A percentile compares a stretch with the other conserved stretches of the same genome.
These are phyloP conservation scores for Mercenaria mercenaria DNA, from an alignment of 1,140 invertebrate genomes.

Conservation along the genomic window DNA sequence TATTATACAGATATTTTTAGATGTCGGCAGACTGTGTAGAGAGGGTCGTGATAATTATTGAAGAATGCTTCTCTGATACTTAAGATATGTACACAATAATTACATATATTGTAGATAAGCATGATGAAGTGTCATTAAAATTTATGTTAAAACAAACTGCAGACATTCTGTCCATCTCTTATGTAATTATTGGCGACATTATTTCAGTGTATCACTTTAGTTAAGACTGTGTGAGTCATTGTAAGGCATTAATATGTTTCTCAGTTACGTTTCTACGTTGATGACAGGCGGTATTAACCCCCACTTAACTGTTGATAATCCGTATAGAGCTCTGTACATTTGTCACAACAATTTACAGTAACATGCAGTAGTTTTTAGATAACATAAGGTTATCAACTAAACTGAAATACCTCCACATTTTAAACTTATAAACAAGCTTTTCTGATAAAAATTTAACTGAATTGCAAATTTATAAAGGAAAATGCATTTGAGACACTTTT, in stretches of 20 bases:
- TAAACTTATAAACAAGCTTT: not conserved
- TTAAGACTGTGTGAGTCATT: not conserved
- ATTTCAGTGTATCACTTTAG: not conserved
- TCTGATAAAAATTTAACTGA: too few species aligned
- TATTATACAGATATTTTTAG: too few species aligned
- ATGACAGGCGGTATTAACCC: slow-evolving; percentile 53
- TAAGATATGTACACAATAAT: too few species aligned
- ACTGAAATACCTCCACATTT: not conserved
- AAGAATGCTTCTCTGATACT: too few species aligned
- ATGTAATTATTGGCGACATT: not conserved
- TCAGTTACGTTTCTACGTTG: not conserved
- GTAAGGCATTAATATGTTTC: slow-evolving; percentile 16
- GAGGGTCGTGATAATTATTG: too few species aligned
- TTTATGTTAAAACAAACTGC: not conserved
- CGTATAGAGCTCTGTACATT: not conserved
- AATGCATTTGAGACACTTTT: too few species aligned
- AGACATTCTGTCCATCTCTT: not conserved
- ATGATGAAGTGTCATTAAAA: not conserved
- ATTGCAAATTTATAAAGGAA: too few species aligned
- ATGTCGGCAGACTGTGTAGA: too few species aligned
- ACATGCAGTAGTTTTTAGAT: slow-evolving; percentile 9
- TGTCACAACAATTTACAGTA: not conserved
- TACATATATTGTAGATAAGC: too few species aligned
- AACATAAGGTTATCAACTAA: not conserved
- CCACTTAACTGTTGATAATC: slow-evolving; percentile 56